Base-by-base conservation (phyloP, 2,888 invertebrate species). In the Dasypogon diadema region DNA sequence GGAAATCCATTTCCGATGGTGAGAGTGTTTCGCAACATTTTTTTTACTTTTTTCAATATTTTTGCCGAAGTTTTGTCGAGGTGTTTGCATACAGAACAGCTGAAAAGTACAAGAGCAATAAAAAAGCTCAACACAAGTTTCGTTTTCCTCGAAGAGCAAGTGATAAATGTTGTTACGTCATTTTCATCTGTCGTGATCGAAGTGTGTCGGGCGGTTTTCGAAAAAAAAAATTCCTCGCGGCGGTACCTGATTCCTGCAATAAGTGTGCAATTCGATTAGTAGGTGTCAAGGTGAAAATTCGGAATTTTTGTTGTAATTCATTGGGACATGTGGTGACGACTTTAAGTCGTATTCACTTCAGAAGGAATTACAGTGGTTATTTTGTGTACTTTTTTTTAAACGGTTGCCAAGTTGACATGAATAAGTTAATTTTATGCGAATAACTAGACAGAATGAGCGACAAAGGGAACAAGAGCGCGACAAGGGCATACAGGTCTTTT, bases 1-100 rank as follows among this genome's bases (percentile, higher is more conserved):
- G 42, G 48, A 65, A 65, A 46, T 24, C 37, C 24, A 46, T 65
- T 46, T 65, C 48, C 65, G 46, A 46, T 24, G 46, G 42, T 10
- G 65, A 65, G 65, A 46, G 65, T 48, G 24, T 46, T 46, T 63
- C n/a, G 34, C 12, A 12, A 37, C 18, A n/a, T n/a, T 48, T 65
- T 65, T 34, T 65, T 65, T 65, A 24, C n/a, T 12, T 65, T 5
- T 51, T 51, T 51, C 18, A 16, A 12, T 56, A 22, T 5, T 46
- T 37, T 46, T 46, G 12, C 48, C 48, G 46, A 46, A 46, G 65
- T 65, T 65, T 16, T 12, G 42, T 2, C 12, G 65, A 42, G 37
- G 65, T 65, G 65, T 65, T 65, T 65, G 46, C 46, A 65, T 65
- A 65, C 65, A n/a, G 65, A 65, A 65, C 65, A 42, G 65, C 46